A percentile compares a stretch with the other conserved stretches of the same genome.
phyloP scores from a whole-genome alignment of 2,888 invertebrate species.

The Dioctria rufipes region DNA sequence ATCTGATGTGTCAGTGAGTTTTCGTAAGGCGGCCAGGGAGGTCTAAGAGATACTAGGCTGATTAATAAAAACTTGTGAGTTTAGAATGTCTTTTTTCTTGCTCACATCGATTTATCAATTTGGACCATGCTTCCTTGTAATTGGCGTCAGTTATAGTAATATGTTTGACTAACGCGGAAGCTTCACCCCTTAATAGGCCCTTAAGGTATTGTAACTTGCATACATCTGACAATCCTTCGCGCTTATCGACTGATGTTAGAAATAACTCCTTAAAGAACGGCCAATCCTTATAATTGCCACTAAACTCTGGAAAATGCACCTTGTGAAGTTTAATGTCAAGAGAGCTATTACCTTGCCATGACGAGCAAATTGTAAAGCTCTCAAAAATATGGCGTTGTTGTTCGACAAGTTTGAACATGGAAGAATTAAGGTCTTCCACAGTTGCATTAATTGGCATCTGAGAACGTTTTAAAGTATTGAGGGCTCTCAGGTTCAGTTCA shows the following conservation, averaged over 20 bases:
- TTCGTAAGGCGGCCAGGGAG: not conserved
- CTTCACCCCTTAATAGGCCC: not conserved
- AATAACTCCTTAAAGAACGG: slow-evolving; percentile 10
- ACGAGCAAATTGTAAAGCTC: no score
- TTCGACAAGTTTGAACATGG: no score
- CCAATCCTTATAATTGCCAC: slow-evolving; percentile 15
- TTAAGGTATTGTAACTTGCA: slow-evolving; percentile 32
- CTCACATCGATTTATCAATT: not conserved
- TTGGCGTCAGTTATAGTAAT: not conserved
- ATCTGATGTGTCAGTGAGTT: not conserved
- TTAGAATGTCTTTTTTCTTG: slow-evolving; percentile 14
- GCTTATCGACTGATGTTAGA: not conserved
- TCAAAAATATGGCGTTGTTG: no score
- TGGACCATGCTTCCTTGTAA: not conserved
- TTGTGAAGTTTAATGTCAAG: not conserved
- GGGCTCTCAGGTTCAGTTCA: no score
- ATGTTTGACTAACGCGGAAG: not conserved
- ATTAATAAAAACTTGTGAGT: not conserved
- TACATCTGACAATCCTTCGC: not conserved
- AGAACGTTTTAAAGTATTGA: no score
- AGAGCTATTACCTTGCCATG: no score
- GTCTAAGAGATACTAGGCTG: not conserved
- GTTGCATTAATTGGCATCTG: no score
- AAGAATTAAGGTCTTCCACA: no score
- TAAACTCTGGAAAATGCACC: not conserved